These are phyloP conservation scores for Myoxocephalus aenaeus DNA, from an alignment of 2,797 vertebrate genomes.

Conservation along the genomic window DNA sequence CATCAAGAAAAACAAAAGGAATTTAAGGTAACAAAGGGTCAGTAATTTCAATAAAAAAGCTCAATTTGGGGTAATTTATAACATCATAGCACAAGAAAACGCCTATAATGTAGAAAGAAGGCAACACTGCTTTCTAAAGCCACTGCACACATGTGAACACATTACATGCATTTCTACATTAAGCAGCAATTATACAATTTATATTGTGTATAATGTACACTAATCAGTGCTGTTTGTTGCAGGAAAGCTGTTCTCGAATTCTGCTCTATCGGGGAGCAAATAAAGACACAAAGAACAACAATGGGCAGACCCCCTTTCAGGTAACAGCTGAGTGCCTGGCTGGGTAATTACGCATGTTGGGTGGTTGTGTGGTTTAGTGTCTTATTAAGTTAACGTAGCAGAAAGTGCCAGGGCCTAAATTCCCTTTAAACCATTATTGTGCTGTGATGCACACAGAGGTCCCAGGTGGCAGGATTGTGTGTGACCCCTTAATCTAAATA, in stretches of 20 bases:
- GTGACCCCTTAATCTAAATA: slow-evolving; percentile 55
- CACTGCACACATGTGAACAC: background rate
- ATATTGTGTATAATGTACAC: background rate
- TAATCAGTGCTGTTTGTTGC: slow-evolving; percentile 47
- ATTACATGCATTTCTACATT: background rate
- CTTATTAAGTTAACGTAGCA: slow-evolving; percentile 54
- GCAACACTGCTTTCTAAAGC: background rate
- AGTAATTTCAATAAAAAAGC: background rate
- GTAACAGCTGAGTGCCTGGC: slow-evolving; percentile 72
- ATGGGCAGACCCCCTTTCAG: slow-evolving; percentile 93
- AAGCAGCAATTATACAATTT: background rate
- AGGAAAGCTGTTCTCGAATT: slow-evolving; percentile 94
- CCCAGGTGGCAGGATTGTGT: slow-evolving; percentile 35
- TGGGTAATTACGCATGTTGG: slow-evolving; percentile 42
- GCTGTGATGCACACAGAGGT: slow-evolving; percentile 55
- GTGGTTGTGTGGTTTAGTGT: slow-evolving; percentile 45
- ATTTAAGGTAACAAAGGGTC: background rate
- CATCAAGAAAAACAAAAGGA: background rate
- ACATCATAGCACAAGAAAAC: background rate
- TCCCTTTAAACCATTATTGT: slow-evolving; percentile 50
- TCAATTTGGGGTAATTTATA: background rate
- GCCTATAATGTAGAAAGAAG: background rate
- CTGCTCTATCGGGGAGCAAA: slow-evolving; percentile 92
- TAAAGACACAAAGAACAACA: slow-evolving; percentile 94
- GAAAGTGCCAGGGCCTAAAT: slow-evolving; percentile 46